A percentile compares a stretch with the other conserved stretches of the same genome.
These are phyloP conservation scores for Megalonaias nervosa DNA, from an alignment of 1,140 invertebrate species.

Conservation along the genomic window DNA sequence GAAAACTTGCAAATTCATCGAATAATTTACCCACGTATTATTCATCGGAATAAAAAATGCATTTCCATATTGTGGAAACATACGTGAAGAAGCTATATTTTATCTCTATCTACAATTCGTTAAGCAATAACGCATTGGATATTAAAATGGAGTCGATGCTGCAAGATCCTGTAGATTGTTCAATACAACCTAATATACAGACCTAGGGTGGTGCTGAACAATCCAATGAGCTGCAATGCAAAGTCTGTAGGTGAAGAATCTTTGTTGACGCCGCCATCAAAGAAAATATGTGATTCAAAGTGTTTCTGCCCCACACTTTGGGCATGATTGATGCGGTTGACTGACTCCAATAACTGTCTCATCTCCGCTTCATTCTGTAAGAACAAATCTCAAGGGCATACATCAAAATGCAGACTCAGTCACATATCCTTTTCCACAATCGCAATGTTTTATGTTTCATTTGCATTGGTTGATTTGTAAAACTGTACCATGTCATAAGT, in stretches of 20 bases:
- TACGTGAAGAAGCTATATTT: background rate
- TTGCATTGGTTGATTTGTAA: background rate
- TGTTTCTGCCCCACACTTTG: slow-evolving; percentile 35
- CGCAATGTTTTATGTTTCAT: background rate
- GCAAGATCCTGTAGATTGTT: background rate
- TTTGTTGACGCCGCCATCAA: slow-evolving; percentile 52
- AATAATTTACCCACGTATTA: background rate
- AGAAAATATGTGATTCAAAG: slow-evolving; percentile 61
- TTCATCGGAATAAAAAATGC: too few species aligned
- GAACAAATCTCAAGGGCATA: background rate
- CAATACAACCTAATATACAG: background rate
- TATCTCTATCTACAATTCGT: background rate
- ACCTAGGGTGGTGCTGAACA: slow-evolving; percentile 54
- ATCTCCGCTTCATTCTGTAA: slow-evolving; percentile 52
- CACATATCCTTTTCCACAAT: background rate
- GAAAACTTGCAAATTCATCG: background rate
- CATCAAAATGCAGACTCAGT: background rate
- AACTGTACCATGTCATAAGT: background rate
- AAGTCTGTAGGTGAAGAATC: slow-evolving; percentile 54
- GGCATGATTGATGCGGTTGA: slow-evolving; percentile 46
- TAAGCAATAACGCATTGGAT: background rate
- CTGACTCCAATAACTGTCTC: slow-evolving; percentile 55
- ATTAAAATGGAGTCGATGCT: background rate
- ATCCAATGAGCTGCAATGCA: slow-evolving; percentile 49
- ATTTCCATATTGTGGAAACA: background rate